Percentiles rank a stretch among this genome's conserved stretches.
Evolutionary conservation across 2,113 vertebrate species (phyloP).

Genomic region (Ascaphus truei): DNA sequence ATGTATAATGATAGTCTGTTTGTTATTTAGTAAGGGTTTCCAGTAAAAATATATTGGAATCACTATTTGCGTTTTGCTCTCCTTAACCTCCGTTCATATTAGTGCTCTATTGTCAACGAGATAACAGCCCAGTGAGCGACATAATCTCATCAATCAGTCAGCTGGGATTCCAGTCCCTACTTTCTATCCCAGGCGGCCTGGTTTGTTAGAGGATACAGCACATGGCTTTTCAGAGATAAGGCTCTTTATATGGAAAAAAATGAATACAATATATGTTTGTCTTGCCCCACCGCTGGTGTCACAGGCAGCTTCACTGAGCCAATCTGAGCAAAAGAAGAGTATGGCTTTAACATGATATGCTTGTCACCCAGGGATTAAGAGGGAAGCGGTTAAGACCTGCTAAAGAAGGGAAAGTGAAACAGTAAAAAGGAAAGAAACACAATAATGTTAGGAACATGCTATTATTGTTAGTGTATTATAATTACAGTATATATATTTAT

Average conservation of each 20-base stretch:
- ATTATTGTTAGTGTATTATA: no score
- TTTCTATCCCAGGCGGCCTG: slow-evolving; percentile 14
- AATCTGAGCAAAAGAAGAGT: neutral
- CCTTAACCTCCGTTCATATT: slow-evolving; percentile 10
- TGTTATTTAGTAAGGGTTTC: neutral
- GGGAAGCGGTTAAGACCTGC: no score
- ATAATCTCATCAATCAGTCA: slow-evolving; percentile 18
- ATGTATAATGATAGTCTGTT: no score
- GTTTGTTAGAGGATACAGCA: slow-evolving; percentile 18
- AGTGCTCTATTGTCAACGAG: neutral
- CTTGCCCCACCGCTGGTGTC: neutral
- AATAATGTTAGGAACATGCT: no score
- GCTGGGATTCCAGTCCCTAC: neutral
- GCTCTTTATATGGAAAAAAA: neutral
- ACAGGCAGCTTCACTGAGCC: neutral
- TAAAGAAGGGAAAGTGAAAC: no score
- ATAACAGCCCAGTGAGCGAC: slow-evolving; percentile 9
- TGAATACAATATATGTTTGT: neutral
- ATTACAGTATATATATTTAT: no score
- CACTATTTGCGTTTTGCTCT: neutral
- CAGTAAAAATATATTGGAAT: slow-evolving; percentile 19
- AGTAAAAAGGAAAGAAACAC: no score
- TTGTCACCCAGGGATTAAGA: no score
- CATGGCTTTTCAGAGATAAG: slow-evolving; percentile 26
- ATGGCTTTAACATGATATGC: neutral